Conservation (phyloP, 2,888 invertebrate species). For the Torymus tubicola region DNA sequence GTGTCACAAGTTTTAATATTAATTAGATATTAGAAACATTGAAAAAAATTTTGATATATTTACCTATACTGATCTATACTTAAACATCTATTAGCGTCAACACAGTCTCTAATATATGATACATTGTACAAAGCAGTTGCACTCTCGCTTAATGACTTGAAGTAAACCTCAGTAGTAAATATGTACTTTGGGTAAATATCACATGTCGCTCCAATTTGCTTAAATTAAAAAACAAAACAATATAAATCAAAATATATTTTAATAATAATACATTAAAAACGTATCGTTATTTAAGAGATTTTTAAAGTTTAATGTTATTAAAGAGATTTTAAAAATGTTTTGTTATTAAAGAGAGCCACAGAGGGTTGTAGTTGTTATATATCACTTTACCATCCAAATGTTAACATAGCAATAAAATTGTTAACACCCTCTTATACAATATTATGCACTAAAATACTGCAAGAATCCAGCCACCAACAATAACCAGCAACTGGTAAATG, state of each 20-base stretch:
- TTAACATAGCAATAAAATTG: no score
- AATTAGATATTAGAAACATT: not conserved
- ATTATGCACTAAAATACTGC: no score
- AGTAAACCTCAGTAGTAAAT: conserved; percentile 45
- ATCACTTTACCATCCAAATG: no score
- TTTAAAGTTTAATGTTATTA: no score
- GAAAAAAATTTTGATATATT: not conserved
- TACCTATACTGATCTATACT: conserved; percentile 54
- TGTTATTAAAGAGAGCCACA: no score
- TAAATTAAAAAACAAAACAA: conserved; percentile 22
- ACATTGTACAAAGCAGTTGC: conserved; percentile 41
- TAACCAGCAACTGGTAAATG: no score
- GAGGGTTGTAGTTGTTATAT: no score
- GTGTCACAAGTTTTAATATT: not conserved
- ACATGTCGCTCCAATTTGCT: conserved; percentile 55
- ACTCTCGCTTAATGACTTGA: conserved; percentile 24
- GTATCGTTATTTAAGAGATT: no score
- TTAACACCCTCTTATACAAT: no score
- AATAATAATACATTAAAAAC: no score
- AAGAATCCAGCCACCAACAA: no score
- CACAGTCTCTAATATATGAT: conserved; percentile 53
- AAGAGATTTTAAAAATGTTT: no score
- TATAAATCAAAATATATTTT: not conserved
- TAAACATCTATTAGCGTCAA: conserved; percentile 57
- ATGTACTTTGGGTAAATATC: conserved; percentile 49